Evolutionary conservation across 1,140 invertebrate genomes (phyloP).

Genomic region (Drosophila repletoides): DNA sequence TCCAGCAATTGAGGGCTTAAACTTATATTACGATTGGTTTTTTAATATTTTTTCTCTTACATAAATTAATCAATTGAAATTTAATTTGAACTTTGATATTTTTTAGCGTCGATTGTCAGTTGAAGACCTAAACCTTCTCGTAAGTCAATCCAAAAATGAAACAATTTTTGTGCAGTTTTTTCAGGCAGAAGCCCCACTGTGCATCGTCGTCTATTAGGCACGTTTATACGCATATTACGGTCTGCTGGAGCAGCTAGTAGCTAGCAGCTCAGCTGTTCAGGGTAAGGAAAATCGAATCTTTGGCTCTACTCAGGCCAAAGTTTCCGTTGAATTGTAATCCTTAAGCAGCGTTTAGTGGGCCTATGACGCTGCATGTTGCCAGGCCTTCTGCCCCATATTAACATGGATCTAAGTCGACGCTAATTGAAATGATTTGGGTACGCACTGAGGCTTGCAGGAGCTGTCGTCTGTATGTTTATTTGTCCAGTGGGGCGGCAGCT

Average conservation of each 20-base stretch:
- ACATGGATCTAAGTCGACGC: constrained; percentile 17
- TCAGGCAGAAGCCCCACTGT: too few relatives aligned
- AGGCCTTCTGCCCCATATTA: constrained; percentile 8
- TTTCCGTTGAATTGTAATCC: constrained; percentile 29
- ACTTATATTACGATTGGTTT: too few relatives aligned
- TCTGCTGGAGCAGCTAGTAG: constrained; percentile 56
- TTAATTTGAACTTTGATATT: too few relatives aligned
- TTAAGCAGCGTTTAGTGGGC: constrained; percentile 12
- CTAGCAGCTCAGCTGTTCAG: constrained; percentile 36
- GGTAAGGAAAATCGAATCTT: constrained; percentile 26
- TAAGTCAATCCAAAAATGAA: too few relatives aligned
- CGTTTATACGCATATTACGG: constrained; percentile 64
- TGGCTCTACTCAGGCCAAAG: constrained; percentile 12
- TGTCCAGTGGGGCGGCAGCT: constrained; percentile 4
- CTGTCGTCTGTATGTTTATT: constrained; percentile 11
- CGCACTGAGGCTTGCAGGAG: background rate
- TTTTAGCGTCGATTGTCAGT: too few relatives aligned
- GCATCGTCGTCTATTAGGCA: constrained; percentile 33
- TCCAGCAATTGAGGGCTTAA: too few relatives aligned
- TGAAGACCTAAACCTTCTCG: too few relatives aligned
- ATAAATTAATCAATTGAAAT: too few relatives aligned
- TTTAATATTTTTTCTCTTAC: too few relatives aligned
- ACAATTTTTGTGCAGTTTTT: too few relatives aligned
- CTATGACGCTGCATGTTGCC: too few relatives aligned
- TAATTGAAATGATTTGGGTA: constrained; percentile 46